Evolutionary conservation across 2,797 vertebrate genomes (phyloP).

Genomic region (Anguilla obscura): DNA sequence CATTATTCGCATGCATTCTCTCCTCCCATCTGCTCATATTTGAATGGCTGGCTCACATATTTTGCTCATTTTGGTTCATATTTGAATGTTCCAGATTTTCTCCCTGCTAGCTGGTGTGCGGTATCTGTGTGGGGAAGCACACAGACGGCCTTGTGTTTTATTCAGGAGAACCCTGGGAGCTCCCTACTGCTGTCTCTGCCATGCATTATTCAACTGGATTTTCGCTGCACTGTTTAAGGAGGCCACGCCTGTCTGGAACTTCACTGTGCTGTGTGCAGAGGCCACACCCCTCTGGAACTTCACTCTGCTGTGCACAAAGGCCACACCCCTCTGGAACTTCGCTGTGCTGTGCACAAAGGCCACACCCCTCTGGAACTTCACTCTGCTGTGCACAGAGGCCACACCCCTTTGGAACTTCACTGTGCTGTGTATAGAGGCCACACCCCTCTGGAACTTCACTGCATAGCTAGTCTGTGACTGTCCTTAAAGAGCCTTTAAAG

Average conservation of each 20-base stretch:
- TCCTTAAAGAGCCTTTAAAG: neutral
- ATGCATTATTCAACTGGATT: neutral
- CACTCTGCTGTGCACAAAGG: too few relatives aligned
- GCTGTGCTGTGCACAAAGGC: too few relatives aligned
- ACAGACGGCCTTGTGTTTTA: neutral
- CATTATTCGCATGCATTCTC: neutral
- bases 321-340: too few relatives aligned
- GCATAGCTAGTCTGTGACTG: neutral
- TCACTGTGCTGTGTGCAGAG: neutral
- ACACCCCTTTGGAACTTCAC: neutral
- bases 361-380: neutral
- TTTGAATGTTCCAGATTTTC: neutral
- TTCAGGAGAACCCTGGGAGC: neutral
- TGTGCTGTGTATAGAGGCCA: neutral
- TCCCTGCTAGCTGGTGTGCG: neutral
- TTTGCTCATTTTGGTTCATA: neutral
- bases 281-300: too few relatives aligned
- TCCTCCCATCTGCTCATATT: neutral
- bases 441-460: neutral
- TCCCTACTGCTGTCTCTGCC: neutral
- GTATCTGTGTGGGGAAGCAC: neutral
- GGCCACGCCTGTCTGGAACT: neutral
- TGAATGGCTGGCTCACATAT: neutral
- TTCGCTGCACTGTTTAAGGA: neutral
- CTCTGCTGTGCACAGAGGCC: neutral